Percentiles rank a stretch among this genome's conserved stretches.
These are phyloP conservation scores for Aegithalos caudatus DNA, from an alignment of 2,113 vertebrate genomes.

Conservation along the genomic window DNA sequence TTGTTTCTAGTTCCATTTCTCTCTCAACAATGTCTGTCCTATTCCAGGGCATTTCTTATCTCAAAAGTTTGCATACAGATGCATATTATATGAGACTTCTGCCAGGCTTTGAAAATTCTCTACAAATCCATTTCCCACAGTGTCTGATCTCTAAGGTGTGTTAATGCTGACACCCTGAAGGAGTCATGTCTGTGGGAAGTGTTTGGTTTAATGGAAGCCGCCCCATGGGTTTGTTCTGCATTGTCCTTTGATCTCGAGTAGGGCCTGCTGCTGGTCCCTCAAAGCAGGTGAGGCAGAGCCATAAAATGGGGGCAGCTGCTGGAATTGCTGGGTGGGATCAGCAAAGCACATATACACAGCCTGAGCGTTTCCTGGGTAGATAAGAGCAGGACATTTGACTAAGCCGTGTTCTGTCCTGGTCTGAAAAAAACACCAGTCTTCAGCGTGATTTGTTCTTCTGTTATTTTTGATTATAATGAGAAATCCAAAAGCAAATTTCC, in stretches of 20 bases:
- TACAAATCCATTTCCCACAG: no score
- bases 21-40: no score
- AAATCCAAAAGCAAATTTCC: background rate
- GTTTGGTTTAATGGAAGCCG: background rate
- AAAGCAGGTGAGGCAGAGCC: background rate
- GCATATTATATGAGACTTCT: no score
- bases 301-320: background rate
- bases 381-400: background rate
- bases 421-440: background rate
- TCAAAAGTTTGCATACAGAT: no score
- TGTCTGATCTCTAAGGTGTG: background rate
- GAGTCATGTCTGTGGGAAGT: background rate
- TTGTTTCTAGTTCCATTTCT: no score
- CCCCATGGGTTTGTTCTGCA: background rate
- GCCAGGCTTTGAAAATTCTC: no score
- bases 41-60: no score
- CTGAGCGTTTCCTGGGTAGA: background rate
- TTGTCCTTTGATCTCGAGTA: background rate
- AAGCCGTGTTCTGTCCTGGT: background rate
- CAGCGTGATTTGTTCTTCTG: background rate
- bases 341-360: accelerated
- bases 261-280: background rate
- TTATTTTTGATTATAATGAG: background rate
- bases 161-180: background rate
- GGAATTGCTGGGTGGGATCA: background rate